Conservation (phyloP, 2,113 vertebrate genomes). For the Brachyhypopomus occidentalis region DNA sequence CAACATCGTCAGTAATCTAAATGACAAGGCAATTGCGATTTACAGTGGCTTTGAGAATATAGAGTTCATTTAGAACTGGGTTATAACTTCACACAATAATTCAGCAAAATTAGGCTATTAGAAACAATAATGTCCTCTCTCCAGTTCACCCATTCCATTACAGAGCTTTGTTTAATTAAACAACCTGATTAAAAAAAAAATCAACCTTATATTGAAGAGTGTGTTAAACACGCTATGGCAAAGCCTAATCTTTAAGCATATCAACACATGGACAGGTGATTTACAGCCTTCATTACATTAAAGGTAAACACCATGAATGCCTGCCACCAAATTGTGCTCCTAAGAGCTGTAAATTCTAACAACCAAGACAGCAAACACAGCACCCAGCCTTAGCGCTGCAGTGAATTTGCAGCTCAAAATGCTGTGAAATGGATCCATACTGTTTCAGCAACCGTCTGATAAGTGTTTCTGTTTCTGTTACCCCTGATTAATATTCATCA, state of each 20-base stretch:
- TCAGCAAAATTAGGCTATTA: neutral
- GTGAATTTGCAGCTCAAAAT: slow-evolving; percentile 22
- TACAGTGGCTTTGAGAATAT: too few species aligned
- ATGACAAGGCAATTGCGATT: too few species aligned
- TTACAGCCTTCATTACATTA: slow-evolving; percentile 38
- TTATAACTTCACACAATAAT: neutral
- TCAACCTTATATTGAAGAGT: neutral
- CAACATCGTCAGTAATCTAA: too few species aligned
- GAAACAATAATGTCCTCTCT: neutral
- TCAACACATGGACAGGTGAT: too few species aligned
- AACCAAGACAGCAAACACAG: slow-evolving; percentile 36
- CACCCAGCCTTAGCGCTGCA: slow-evolving; percentile 23
- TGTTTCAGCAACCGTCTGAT: slow-evolving; percentile 18
- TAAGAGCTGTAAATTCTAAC: slow-evolving; percentile 39
- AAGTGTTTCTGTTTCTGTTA: slow-evolving; percentile 8
- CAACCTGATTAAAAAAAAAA: neutral
- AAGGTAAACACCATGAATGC: slow-evolving; percentile 22
- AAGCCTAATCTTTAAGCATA: too few species aligned
- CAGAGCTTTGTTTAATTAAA: neutral
- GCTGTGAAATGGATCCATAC: slow-evolving; percentile 17
- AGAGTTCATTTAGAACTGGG: too few species aligned
- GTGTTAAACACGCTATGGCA: neutral
- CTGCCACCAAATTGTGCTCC: slow-evolving; percentile 16
- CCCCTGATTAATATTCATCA: slow-evolving; percentile 2
- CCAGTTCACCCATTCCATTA: neutral